Percentiles rank a stretch among this genome's conserved stretches.
These are phyloP conservation scores for Oophaga sylvatica DNA, from an alignment of 2,797 vertebrate species.

Conservation along the genomic window DNA sequence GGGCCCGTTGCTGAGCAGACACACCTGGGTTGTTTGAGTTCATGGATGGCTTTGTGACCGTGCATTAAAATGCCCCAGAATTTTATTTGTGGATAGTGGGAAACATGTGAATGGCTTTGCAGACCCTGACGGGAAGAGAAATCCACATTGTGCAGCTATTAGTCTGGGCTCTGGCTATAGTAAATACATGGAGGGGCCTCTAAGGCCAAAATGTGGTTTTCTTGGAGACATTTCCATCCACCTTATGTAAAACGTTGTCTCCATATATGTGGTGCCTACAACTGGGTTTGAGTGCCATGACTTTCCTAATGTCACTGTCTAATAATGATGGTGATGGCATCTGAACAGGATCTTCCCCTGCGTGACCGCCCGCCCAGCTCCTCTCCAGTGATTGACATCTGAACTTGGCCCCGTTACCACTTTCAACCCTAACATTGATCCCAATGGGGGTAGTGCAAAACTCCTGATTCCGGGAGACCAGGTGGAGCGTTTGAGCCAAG, in stretches of 20 bases:
- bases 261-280: background rate
- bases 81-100: background rate
- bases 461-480: background rate
- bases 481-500: background rate
- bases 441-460: background rate
- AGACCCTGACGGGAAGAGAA: too few species aligned
- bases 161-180: too few species aligned
- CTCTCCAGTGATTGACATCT: background rate
- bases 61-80: background rate
- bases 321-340: background rate
- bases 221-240: background rate
- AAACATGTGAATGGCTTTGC: background rate
- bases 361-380: background rate
- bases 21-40: too few species aligned
- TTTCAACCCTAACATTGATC: background rate
- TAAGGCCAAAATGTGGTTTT: too few species aligned
- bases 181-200: too few species aligned
- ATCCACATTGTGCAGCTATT: too few species aligned
- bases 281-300: background rate
- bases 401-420: background rate
- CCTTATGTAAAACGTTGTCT: background rate
- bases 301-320: background rate
- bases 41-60: too few species aligned
- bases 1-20: background rate
- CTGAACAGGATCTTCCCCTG: background rate